phyloP scores from a whole-genome alignment of 2,797 vertebrate species.

The Alcedo atthis region DNA sequence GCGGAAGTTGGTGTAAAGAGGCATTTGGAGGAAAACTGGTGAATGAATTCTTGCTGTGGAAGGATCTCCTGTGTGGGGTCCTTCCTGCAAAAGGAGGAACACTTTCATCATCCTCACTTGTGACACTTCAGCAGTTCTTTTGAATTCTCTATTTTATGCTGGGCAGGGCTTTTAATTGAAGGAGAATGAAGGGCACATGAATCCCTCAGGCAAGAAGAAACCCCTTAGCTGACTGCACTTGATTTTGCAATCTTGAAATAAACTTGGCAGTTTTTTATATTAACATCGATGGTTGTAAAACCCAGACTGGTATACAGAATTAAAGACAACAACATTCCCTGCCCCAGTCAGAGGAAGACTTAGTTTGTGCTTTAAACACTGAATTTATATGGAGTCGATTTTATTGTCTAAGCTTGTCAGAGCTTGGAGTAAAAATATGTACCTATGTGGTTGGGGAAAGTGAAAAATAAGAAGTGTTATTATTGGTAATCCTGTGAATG shows the following conservation, averaged over 20 bases:
- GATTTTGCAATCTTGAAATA: background rate
- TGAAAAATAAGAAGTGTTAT: background rate
- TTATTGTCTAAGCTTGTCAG: background rate
- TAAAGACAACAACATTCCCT: background rate
- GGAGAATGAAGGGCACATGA: background rate
- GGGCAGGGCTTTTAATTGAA: background rate
- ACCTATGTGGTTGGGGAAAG: background rate
- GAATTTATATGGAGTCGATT: background rate
- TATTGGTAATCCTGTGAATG: background rate
- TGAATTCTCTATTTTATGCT: background rate
- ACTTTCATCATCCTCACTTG: background rate
- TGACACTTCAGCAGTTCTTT: background rate
- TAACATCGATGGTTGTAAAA: background rate
- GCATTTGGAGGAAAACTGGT: background rate
- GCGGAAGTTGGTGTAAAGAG: background rate
- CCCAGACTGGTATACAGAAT: background rate
- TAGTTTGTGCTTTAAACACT: background rate
- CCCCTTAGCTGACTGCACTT: background rate
- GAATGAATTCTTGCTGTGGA: background rate
- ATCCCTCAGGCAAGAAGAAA: background rate
- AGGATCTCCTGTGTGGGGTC: background rate
- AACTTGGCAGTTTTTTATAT: background rate
- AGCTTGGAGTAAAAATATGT: background rate
- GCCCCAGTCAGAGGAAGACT: background rate
- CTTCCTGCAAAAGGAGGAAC: background rate